Conservation (phyloP, 2,797 vertebrate genomes). For the Notoglanidium macrostoma region DNA sequence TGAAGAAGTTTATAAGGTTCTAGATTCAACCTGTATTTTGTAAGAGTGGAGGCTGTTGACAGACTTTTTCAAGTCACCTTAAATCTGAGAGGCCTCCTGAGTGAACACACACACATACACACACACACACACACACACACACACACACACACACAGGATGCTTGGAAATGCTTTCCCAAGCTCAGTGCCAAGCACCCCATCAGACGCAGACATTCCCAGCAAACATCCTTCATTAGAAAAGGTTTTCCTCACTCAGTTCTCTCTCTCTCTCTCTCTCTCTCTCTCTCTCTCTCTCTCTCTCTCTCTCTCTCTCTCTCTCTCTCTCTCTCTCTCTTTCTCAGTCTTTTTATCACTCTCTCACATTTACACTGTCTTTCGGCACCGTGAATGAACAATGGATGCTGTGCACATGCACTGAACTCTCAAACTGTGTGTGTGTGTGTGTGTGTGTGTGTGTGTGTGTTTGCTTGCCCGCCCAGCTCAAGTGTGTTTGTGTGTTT, state of each 20-base stretch:
- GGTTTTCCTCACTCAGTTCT: slow-evolving; percentile 47
- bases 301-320: slow-evolving; percentile 16
- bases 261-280: slow-evolving; percentile 34
- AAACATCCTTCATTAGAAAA: slow-evolving; percentile 63
- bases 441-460: slow-evolving; percentile 41
- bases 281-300: slow-evolving; percentile 19
- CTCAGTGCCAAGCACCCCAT: slow-evolving; percentile 60
- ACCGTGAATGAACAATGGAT: slow-evolving; percentile 64
- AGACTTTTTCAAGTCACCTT: slow-evolving; percentile 44
- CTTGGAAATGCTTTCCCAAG: slow-evolving; percentile 64
- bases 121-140: slow-evolving; percentile 43
- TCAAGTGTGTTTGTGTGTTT: slow-evolving; percentile 37
- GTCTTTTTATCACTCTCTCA: slow-evolving; percentile 21
- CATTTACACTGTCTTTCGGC: slow-evolving; percentile 55
- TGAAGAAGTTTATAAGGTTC: neutral
- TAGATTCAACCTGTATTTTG: neutral
- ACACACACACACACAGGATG: slow-evolving; percentile 42
- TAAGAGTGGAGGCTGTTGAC: neutral
- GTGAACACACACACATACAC: neutral
- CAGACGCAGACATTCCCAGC: slow-evolving; percentile 57
- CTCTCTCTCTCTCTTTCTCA: slow-evolving; percentile 19
- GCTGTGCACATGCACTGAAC: slow-evolving; percentile 47
- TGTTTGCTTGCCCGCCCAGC: slow-evolving; percentile 32
- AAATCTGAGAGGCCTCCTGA: slow-evolving; percentile 44
- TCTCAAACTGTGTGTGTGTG: slow-evolving; percentile 34